phyloP scores from a whole-genome alignment of 2,888 invertebrate genomes.

The Alsophila aescularia region DNA sequence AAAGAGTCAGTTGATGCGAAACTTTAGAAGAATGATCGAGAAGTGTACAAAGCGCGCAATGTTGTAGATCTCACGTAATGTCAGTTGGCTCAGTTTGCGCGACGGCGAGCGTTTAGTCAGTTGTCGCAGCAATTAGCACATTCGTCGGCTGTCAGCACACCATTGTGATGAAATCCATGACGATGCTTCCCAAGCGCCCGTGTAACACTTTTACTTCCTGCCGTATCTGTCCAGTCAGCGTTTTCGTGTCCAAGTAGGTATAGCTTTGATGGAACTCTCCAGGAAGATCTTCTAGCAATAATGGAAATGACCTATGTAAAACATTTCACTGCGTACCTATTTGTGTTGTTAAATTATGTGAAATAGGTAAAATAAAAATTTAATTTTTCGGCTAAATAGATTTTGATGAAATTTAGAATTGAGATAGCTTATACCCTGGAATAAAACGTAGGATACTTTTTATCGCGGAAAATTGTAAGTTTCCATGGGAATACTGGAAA shows the following conservation, averaged over 20 bases:
- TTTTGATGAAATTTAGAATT: no score
- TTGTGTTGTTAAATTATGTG: no score
- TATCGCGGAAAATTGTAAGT: no score
- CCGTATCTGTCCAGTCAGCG: background rate
- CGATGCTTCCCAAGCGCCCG: conserved; percentile 11
- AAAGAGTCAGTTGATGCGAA: background rate
- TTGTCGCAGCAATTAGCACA: conserved; percentile 73
- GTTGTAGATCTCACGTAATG: conserved; percentile 17
- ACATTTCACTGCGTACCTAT: no score
- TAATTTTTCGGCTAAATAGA: no score
- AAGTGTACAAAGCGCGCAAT: conserved; percentile 4
- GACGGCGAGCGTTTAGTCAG: conserved; percentile 49
- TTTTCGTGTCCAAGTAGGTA: background rate
- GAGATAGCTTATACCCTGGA: no score
- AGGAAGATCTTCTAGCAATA: no score
- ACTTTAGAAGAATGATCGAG: conserved; percentile 1
- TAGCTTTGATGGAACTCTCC: no score
- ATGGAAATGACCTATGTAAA: no score
- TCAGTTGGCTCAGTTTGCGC: conserved; percentile 50
- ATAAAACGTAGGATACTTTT: no score
- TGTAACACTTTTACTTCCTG: conserved; percentile 16
- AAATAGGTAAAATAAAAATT: no score
- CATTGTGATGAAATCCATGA: conserved; percentile 42
- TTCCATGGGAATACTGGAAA: no score
- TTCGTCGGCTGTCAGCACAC: conserved; percentile 68